Conservation (phyloP, 2,113 vertebrate genomes). For the Laticauda laticaudata region DNA sequence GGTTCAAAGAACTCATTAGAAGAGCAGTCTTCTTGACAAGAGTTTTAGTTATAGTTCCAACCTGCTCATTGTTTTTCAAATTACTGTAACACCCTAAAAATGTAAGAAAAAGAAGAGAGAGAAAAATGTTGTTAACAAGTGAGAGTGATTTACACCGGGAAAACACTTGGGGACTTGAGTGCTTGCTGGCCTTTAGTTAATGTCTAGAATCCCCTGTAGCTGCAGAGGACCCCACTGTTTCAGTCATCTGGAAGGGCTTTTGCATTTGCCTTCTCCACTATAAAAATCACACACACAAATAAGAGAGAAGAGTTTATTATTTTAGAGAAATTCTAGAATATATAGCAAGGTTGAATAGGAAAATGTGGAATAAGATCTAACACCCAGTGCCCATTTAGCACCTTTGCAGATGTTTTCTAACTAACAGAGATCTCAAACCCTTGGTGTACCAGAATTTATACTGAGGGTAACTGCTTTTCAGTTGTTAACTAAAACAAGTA, state of each 20-base stretch:
- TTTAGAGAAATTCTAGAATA: slow-evolving; percentile 84
- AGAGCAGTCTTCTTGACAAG: slow-evolving; percentile 76
- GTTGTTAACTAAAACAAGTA: slow-evolving; percentile 16
- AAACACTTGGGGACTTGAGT: slow-evolving; percentile 89
- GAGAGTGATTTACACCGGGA: slow-evolving; percentile 90
- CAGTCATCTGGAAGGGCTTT: slow-evolving; percentile 97
- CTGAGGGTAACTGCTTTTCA: slow-evolving; percentile 17
- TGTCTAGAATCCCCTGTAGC: slow-evolving; percentile 97
- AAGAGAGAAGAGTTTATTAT: slow-evolving; percentile 98
- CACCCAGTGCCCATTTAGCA: slow-evolving; percentile 78
- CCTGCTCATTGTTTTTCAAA: slow-evolving; percentile 79
- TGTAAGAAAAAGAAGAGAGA: slow-evolving; percentile 78
- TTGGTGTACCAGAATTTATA: slow-evolving; percentile 74
- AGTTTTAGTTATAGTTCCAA: slow-evolving; percentile 74
- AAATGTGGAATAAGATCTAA: slow-evolving; percentile 76
- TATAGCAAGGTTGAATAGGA: slow-evolving; percentile 81
- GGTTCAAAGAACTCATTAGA: slow-evolving; percentile 74
- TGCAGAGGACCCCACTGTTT: slow-evolving; percentile 93
- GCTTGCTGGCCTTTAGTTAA: slow-evolving; percentile 93
- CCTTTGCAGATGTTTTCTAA: slow-evolving; percentile 68
- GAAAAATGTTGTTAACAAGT: slow-evolving; percentile 83
- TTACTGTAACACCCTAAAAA: slow-evolving; percentile 85
- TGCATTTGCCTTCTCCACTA: slow-evolving; percentile 99
- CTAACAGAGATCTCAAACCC: slow-evolving; percentile 68
- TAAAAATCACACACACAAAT: slow-evolving; percentile 99